Evolutionary conservation across 2,113 vertebrate species (phyloP).

Genomic region (Barnardius zonarius): DNA sequence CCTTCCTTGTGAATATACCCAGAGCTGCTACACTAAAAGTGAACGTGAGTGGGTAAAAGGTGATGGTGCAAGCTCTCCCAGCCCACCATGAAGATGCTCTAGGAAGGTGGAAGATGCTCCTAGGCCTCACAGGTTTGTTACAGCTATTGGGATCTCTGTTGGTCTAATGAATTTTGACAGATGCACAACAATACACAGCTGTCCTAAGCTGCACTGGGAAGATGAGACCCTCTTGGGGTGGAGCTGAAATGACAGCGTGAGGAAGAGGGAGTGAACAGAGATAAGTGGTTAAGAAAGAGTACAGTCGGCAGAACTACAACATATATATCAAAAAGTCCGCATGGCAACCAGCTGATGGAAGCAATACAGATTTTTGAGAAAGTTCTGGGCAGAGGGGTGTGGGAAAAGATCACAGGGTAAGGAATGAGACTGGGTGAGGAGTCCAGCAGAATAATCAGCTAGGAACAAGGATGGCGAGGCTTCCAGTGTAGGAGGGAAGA

Average conservation of each 20-base stretch:
- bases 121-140: neutral
- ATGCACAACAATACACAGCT: neutral
- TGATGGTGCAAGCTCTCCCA: neutral
- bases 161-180: neutral
- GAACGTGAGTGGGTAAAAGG: neutral
- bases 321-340: neutral
- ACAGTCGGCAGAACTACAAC: neutral
- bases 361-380: neutral
- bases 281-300: neutral
- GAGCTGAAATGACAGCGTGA: neutral
- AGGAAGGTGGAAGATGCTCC: neutral
- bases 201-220: neutral
- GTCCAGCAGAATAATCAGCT: neutral
- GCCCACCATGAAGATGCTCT: accelerated
- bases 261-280: neutral
- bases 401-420: neutral
- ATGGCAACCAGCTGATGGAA: neutral
- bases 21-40: neutral
- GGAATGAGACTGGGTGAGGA: neutral
- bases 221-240: neutral
- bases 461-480: neutral
- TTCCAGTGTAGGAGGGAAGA: neutral
- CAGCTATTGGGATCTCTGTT: neutral
- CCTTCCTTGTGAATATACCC: neutral
- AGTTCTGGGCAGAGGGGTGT: neutral